Percentiles rank a stretch among this genome's conserved stretches.
phyloP scores from a whole-genome alignment of 1,140 invertebrate species.

The Caenorhabditis tropicalis region DNA sequence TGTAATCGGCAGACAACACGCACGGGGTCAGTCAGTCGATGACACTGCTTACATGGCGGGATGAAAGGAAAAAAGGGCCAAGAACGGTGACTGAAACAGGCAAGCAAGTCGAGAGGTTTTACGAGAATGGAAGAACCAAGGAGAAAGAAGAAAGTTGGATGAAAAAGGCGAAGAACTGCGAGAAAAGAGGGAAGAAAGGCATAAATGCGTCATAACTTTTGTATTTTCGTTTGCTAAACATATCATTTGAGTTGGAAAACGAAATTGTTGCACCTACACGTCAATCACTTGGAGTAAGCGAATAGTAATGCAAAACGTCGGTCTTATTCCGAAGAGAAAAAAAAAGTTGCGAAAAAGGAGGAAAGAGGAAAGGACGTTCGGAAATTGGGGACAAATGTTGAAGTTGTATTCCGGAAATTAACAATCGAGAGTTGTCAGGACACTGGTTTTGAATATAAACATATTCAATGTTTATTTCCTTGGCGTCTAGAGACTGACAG shows the following conservation, averaged over 20 bases:
- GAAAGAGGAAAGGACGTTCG: neutral
- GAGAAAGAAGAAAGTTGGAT: neutral
- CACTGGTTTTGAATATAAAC: no score
- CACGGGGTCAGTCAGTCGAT: constrained; percentile 41
- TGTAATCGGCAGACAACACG: constrained; percentile 29
- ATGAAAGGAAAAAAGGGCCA: neutral
- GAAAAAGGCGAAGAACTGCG: neutral
- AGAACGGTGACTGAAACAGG: neutral
- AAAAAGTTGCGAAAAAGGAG: neutral
- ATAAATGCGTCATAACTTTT: constrained; percentile 33
- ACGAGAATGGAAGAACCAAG: neutral
- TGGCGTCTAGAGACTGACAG: no score
- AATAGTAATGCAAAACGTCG: neutral
- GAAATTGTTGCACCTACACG: neutral
- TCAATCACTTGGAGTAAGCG: neutral
- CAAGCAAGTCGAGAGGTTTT: neutral
- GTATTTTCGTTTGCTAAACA: neutral
- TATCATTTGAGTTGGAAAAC: neutral
- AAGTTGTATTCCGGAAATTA: neutral
- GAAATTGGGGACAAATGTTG: neutral
- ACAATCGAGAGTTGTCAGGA: neutral
- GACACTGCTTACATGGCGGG: constrained; percentile 34
- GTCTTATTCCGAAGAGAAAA: neutral
- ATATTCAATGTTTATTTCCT: no score
- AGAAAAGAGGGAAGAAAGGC: neutral